phyloP scores from a whole-genome alignment of 2,888 invertebrate genomes.

The Steinernema carpocapsae region DNA sequence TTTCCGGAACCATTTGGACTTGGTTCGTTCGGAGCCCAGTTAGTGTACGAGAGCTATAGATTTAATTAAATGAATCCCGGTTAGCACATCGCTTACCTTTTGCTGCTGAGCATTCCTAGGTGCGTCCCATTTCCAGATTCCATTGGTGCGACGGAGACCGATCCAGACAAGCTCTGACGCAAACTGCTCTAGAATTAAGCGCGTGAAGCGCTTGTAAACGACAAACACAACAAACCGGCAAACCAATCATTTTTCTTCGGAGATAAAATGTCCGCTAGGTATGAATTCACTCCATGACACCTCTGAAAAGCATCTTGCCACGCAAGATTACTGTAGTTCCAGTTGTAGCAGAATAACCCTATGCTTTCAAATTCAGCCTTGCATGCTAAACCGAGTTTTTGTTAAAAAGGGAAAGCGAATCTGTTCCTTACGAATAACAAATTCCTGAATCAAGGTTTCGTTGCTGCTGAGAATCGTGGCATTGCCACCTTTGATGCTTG shows the following conservation, averaged over 20 bases:
- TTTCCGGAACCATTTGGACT: constrained; percentile 41
- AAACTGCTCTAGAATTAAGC: too few species aligned
- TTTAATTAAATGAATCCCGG: background rate
- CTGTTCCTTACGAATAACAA: constrained; percentile 38
- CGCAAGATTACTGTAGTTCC: background rate
- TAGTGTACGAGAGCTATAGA: constrained; percentile 40
- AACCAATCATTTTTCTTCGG: constrained; percentile 41
- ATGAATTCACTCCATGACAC: constrained; percentile 41
- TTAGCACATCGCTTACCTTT: background rate
- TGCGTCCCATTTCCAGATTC: constrained; percentile 55
- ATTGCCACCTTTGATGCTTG: constrained; percentile 36
- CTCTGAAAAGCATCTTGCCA: constrained; percentile 44
- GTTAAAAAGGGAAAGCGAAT: background rate
- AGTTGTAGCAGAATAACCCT: constrained; percentile 33
- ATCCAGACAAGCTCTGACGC: constrained; percentile 43
- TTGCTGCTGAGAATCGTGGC: constrained; percentile 28
- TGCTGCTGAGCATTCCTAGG: constrained; percentile 44
- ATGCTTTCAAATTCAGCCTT: constrained; percentile 39
- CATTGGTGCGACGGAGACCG: constrained; percentile 45
- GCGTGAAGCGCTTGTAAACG: too few species aligned
- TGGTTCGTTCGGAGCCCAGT: constrained; percentile 48
- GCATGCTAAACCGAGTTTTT: constrained; percentile 45
- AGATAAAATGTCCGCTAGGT: constrained; percentile 21
- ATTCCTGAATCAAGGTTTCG: constrained; percentile 49
- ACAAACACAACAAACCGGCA: too few species aligned